Percentiles rank a stretch among this genome's conserved stretches.
These are phyloP conservation scores for Caenorhabditis imperialis DNA, from an alignment of 2,888 invertebrate species.

Conservation along the genomic window DNA sequence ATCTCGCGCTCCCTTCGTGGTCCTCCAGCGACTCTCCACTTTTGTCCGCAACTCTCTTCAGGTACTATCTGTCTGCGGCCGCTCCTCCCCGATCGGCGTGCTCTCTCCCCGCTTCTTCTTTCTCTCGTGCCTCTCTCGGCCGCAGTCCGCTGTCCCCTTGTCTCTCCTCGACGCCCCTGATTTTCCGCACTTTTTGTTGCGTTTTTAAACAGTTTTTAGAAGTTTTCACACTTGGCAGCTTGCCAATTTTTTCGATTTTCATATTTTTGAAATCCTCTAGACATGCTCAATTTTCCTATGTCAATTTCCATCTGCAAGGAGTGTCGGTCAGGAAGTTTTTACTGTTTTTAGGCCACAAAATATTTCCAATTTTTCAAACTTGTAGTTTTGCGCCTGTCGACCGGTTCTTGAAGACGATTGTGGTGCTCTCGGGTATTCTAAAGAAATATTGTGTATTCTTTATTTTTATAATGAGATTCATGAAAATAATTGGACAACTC, in stretches of 20 bases:
- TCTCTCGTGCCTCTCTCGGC: background rate
- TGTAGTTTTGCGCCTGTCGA: too few species aligned
- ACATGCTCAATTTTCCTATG: background rate
- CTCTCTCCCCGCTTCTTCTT: background rate
- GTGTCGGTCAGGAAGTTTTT: background rate
- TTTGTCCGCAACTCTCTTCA: background rate
- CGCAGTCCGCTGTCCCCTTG: background rate
- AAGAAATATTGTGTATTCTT: too few species aligned
- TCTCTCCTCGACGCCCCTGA: background rate
- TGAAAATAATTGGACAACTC: too few species aligned
- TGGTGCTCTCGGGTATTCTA: too few species aligned
- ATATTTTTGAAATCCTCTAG: constrained; percentile 4
- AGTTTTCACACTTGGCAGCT: background rate
- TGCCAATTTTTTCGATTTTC: background rate
- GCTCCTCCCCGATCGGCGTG: background rate
- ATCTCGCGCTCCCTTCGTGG: too few species aligned
- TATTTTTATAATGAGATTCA: too few species aligned
- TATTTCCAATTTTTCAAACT: too few species aligned
- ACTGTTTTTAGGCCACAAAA: too few species aligned
- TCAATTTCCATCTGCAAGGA: background rate
- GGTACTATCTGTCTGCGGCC: background rate
- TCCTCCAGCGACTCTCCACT: too few species aligned
- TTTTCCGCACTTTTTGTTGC: constrained; percentile 26
- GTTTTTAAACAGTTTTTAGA: constrained; percentile 19
- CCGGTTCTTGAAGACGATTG: too few species aligned